A percentile compares a stretch with the other conserved stretches of the same genome.
These are phyloP conservation scores for Acrobeloides nanus DNA, from an alignment of 2,888 invertebrate species.

Conservation along the genomic window DNA sequence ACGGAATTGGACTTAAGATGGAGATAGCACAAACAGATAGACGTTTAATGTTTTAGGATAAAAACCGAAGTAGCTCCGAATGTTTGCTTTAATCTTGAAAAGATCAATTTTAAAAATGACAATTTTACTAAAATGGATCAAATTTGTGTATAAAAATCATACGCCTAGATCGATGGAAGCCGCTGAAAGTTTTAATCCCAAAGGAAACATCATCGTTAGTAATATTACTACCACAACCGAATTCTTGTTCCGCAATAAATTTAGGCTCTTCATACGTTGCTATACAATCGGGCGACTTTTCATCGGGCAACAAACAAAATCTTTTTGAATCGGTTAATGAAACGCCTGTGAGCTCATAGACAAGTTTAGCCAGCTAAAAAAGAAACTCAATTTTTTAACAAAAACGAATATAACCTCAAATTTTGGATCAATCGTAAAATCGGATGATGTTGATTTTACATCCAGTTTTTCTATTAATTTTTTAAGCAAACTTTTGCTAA, in stretches of 20 bases:
- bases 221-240: slow-evolving; percentile 11
- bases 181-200: slow-evolving; percentile 82
- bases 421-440: slow-evolving; percentile 24
- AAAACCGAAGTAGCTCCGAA: neutral
- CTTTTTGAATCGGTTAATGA: slow-evolving; percentile 4
- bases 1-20: too few species aligned
- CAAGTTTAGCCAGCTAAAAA: slow-evolving; percentile 19
- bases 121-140: too few species aligned
- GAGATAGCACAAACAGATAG: neutral
- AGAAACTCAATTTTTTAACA: neutral
- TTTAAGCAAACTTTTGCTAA: too few species aligned
- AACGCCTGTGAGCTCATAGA: slow-evolving; percentile 17
- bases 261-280: slow-evolving; percentile 11
- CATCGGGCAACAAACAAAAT: slow-evolving; percentile 12
- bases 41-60: neutral
- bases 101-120: slow-evolving; percentile 4
- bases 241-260: neutral
- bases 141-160: too few species aligned
- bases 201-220: slow-evolving; percentile 66
- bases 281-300: slow-evolving; percentile 7
- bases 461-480: too few species aligned
- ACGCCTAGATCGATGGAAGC: slow-evolving; percentile 70
- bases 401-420: slow-evolving; percentile 13
- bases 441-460: too few species aligned
- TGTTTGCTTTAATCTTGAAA: neutral